Percentiles rank a stretch among this genome's conserved stretches.
phyloP scores from a whole-genome alignment of 2,113 vertebrate species.

The Ondatra zibethicus region DNA sequence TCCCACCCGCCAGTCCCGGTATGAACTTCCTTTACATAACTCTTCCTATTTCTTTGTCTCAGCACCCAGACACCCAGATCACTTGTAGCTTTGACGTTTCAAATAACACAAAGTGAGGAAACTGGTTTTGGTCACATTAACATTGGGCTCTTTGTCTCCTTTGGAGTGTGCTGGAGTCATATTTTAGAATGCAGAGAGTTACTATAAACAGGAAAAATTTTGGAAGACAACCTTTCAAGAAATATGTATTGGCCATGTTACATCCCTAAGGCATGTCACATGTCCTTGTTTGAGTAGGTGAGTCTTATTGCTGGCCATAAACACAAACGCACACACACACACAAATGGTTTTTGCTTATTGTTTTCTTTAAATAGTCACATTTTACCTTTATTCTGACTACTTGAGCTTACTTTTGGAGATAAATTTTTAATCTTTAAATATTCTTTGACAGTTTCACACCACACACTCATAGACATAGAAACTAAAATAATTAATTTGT shows the following conservation, averaged over 20 bases:
- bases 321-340: neutral
- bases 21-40: neutral
- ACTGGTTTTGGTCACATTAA: neutral
- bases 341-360: neutral
- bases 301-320: neutral
- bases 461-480: neutral
- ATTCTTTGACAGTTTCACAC: neutral
- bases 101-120: slow-evolving; percentile 49
- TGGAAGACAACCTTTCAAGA: slow-evolving; percentile 48
- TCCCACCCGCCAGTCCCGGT: slow-evolving; percentile 7
- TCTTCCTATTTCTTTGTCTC: slow-evolving; percentile 44
- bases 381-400: neutral
- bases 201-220: slow-evolving; percentile 31
- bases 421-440: neutral
- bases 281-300: neutral
- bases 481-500: neutral
- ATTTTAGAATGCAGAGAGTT: slow-evolving; percentile 32
- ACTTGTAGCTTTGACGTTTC: slow-evolving; percentile 45
- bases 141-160: slow-evolving; percentile 62
- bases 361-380: neutral
- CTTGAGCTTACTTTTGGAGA: neutral
- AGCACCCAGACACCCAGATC: slow-evolving; percentile 53
- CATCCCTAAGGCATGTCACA: neutral
- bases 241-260: neutral
- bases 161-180: neutral